phyloP scores from a whole-genome alignment of 1,140 invertebrate species.

The Cepaea nemoralis region DNA sequence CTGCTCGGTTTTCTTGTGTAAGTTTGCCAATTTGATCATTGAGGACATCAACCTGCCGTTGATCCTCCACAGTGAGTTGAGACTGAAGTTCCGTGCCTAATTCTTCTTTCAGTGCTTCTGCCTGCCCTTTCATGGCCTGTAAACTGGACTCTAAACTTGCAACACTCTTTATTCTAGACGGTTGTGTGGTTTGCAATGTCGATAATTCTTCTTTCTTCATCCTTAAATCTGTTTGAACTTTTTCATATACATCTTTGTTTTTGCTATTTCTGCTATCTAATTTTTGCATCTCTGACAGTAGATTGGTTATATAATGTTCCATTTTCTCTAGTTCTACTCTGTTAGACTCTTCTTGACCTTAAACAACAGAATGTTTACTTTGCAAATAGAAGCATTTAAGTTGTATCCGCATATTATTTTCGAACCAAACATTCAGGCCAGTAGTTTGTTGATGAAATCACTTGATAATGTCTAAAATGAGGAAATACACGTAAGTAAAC shows the following conservation, averaged over 20 bases:
- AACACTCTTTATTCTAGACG: conserved; percentile 87
- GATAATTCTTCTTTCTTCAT: conserved; percentile 92
- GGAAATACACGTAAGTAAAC: no score
- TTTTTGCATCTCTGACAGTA: conserved; percentile 97
- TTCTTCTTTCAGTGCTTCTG: conserved; percentile 79
- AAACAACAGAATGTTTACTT: no score
- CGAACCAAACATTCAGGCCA: no score
- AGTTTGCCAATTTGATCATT: conserved; percentile 94
- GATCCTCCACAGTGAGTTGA: conserved; percentile 75
- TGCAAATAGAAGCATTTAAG: no score
- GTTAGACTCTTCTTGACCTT: no score
- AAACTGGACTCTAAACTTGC: conserved; percentile 91
- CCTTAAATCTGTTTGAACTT: conserved; percentile 94
- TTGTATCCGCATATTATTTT: no score
- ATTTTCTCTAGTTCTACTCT: conserved; percentile 84
- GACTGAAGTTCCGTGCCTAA: conserved; percentile 74
- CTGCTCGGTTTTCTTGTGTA: conserved; percentile 95
- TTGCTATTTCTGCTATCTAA: no score
- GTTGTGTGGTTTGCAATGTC: conserved; percentile 89
- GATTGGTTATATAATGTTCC: conserved; percentile 89
- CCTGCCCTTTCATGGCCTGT: conserved; percentile 95
- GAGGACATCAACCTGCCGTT: conserved; percentile 89
- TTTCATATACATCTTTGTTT: conserved; percentile 96
- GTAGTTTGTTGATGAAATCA: no score
- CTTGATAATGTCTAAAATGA: no score